These are phyloP conservation scores for Drosophila aldrichi DNA, from an alignment of 2,888 invertebrate species.

Conservation along the genomic window DNA sequence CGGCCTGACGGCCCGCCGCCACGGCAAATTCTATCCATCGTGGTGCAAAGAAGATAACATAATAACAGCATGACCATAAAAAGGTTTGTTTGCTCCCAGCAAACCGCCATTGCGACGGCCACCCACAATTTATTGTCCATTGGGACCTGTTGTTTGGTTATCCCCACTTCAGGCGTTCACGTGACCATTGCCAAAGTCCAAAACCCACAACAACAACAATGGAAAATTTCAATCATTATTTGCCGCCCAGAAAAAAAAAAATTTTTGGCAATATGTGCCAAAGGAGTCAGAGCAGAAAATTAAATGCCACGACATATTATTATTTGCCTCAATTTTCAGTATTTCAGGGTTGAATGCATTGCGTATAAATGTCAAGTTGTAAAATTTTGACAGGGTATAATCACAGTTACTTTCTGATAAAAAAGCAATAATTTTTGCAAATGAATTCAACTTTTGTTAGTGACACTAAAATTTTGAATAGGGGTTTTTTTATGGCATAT, in stretches of 20 bases:
- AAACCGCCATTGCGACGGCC: conserved; percentile 37
- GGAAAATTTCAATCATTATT: conserved; percentile 45
- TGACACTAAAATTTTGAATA: neutral
- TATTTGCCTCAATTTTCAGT: conserved; percentile 2
- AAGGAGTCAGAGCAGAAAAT: neutral
- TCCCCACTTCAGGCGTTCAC: conserved; percentile 18
- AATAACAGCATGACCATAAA: conserved; percentile 63
- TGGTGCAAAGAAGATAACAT: conserved; percentile 54
- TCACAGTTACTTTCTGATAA: neutral
- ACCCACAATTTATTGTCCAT: conserved; percentile 49
- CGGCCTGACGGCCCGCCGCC: conserved; percentile 8
- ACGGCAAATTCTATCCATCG: neutral
- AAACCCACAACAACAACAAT: conserved; percentile 10
- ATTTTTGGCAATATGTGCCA: conserved; percentile 13
- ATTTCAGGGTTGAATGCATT: neutral
- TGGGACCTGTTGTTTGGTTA: conserved; percentile 24
- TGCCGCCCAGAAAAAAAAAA: conserved; percentile 23
- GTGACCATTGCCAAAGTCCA: conserved; percentile 25
- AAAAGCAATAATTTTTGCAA: neutral
- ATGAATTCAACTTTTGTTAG: neutral
- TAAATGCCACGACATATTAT: neutral
- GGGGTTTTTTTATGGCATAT: neutral
- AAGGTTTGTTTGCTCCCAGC: conserved; percentile 59
- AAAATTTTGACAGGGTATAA: neutral
- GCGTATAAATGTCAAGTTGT: neutral